phyloP scores from a whole-genome alignment of 2,797 vertebrate genomes.

The Ctenochaetus hawaiiensis region DNA sequence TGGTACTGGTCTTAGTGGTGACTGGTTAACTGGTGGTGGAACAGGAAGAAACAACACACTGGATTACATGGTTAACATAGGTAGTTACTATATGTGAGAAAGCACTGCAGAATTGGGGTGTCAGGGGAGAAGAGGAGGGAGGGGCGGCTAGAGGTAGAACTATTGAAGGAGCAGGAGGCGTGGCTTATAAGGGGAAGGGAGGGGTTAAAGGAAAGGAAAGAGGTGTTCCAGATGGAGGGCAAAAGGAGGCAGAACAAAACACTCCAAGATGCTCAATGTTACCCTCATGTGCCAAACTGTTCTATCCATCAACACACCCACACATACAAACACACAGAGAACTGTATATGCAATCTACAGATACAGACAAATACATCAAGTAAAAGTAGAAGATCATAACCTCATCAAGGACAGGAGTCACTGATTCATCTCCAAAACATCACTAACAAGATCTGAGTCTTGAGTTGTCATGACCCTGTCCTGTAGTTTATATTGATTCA shows the following conservation, averaged over 20 bases:
- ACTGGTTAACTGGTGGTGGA: neutral
- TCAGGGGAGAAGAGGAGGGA: slow-evolving; percentile 25
- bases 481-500: too few species aligned
- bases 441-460: too few species aligned
- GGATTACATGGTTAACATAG: neutral
- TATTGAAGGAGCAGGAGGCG: slow-evolving; percentile 13
- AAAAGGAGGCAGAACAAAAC: slow-evolving; percentile 12
- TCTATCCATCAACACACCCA: neutral
- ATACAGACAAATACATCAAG: neutral
- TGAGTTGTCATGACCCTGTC: too few species aligned
- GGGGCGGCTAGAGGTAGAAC: slow-evolving; percentile 34
- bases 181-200: slow-evolving; percentile 33
- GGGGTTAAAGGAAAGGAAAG: slow-evolving; percentile 23
- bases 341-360: neutral
- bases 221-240: slow-evolving; percentile 31
- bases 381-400: neutral
- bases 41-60: neutral
- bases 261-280: slow-evolving; percentile 17
- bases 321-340: neutral
- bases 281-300: neutral
- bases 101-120: slow-evolving; percentile 41
- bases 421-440: neutral
- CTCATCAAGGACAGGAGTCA: neutral
- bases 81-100: slow-evolving; percentile 15
- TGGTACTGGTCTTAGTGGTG: slow-evolving; percentile 12